Percentiles rank a stretch among this genome's conserved stretches.
Evolutionary conservation across 1,140 invertebrate genomes (phyloP).

Genomic region (Aradophagus sp.): DNA sequence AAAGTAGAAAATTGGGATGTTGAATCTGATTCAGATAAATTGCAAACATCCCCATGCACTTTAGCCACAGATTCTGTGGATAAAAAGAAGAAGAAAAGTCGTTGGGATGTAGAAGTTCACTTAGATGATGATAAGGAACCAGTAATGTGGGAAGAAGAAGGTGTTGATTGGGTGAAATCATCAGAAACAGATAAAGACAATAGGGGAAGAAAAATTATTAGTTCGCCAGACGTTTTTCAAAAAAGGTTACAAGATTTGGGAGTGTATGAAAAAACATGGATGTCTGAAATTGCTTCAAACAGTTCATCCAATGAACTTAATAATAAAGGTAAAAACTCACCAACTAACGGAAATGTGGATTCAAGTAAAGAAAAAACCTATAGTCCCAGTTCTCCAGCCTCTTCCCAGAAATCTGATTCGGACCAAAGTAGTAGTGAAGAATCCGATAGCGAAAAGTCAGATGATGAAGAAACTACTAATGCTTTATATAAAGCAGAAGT

Average conservation of each 20-base stretch:
- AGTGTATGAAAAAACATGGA: constrained; percentile 57
- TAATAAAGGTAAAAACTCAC: background rate
- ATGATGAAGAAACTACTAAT: background rate
- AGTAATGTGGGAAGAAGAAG: constrained; percentile 71
- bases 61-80: constrained; percentile 4
- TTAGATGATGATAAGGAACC: constrained; percentile 61
- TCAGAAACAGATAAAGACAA: background rate
- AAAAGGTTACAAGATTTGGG: constrained; percentile 57
- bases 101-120: constrained; percentile 65
- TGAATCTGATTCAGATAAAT: constrained; percentile 27
- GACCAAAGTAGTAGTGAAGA: constrained; percentile 34
- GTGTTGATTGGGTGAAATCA: constrained; percentile 61
- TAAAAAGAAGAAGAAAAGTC: constrained; percentile 59
- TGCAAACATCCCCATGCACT: background rate
- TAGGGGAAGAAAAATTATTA: constrained; percentile 1
- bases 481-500: constrained; percentile 23
- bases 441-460: constrained; percentile 38
- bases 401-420: constrained; percentile 63
- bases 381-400: constrained; percentile 67
- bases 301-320: background rate
- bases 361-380: constrained; percentile 54
- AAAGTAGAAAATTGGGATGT: constrained; percentile 59
- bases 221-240: constrained; percentile 58
- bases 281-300: constrained; percentile 39
- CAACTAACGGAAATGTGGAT: constrained; percentile 1